Evolutionary conservation across 1,140 invertebrate genomes (phyloP).

Genomic region (Geopemphigus sp.): DNA sequence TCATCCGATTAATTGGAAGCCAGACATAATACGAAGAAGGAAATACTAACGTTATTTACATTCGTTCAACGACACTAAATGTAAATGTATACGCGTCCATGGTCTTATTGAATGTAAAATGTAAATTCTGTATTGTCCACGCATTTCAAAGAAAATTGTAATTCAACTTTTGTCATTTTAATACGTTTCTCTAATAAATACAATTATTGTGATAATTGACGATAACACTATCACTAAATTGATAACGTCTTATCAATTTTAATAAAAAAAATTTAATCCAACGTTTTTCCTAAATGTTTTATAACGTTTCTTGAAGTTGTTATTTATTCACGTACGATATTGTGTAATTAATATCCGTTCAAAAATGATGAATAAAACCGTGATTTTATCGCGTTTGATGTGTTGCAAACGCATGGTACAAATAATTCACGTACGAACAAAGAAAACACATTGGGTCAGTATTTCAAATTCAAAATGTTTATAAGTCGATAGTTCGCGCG

Average conservation of each 20-base stretch:
- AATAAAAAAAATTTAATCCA: no score
- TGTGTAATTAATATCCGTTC: not conserved
- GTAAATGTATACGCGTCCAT: not conserved
- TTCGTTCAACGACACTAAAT: not conserved
- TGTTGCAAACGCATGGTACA: not conserved
- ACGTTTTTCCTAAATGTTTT: not conserved
- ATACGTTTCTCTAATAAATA: not conserved
- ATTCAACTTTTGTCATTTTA: not conserved
- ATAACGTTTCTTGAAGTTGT: not conserved
- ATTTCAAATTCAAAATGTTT: not conserved
- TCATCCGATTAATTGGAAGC: conserved; percentile 96
- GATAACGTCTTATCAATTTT: not conserved
- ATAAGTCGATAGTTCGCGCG: no score
- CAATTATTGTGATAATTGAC: not conserved
- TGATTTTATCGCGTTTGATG: not conserved
- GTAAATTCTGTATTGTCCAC: no score
- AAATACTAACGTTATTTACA: conserved; percentile 66
- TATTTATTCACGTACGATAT: not conserved
- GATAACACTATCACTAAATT: not conserved
- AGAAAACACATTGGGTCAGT: conserved; percentile 42
- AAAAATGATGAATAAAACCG: conserved; percentile 14
- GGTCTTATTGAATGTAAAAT: no score
- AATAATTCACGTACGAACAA: conserved; percentile 17
- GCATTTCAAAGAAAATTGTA: not conserved
- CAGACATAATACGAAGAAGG: conserved; percentile 86